A percentile compares a stretch with the other conserved stretches of the same genome.
Conservation (phyloP, 2,113 vertebrate genomes). For the Sylvia atricapilla region DNA sequence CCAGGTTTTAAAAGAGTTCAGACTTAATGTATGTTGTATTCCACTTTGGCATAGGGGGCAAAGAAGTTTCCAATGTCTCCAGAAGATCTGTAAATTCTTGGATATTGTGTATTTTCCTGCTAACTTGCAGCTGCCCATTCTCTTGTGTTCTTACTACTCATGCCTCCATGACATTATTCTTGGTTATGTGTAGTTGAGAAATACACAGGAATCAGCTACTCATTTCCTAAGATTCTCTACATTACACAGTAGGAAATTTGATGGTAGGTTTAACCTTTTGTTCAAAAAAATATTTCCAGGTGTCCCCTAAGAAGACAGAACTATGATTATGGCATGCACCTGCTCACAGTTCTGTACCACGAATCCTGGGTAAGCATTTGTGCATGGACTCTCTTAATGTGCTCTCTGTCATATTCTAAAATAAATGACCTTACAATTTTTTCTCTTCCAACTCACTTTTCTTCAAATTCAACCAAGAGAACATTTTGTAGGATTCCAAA, state of each 20-base stretch:
- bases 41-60: not conserved
- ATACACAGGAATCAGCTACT: not conserved
- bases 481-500: not conserved
- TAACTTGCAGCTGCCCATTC: not conserved
- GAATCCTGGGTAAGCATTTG: slow-evolving; percentile 91
- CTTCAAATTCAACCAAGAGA: not conserved
- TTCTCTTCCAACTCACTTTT: not conserved
- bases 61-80: not conserved
- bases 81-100: not conserved
- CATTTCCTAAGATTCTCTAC: not conserved
- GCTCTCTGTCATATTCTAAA: not conserved
- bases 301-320: slow-evolving; percentile 93
- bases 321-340: slow-evolving; percentile 88
- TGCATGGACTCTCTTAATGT: not conserved
- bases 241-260: not conserved
- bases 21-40: not conserved
- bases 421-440: not conserved
- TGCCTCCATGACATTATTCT: not conserved
- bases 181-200: not conserved
- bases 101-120: not conserved
- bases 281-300: slow-evolving; percentile 63
- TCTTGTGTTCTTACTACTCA: not conserved
- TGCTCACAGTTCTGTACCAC: slow-evolving; percentile 94
- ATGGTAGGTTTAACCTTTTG: not conserved
- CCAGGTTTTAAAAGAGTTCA: not conserved